A percentile compares a stretch with the other conserved stretches of the same genome.
Conservation (phyloP, 2,888 invertebrate genomes). For the Piscicola geometra region DNA sequence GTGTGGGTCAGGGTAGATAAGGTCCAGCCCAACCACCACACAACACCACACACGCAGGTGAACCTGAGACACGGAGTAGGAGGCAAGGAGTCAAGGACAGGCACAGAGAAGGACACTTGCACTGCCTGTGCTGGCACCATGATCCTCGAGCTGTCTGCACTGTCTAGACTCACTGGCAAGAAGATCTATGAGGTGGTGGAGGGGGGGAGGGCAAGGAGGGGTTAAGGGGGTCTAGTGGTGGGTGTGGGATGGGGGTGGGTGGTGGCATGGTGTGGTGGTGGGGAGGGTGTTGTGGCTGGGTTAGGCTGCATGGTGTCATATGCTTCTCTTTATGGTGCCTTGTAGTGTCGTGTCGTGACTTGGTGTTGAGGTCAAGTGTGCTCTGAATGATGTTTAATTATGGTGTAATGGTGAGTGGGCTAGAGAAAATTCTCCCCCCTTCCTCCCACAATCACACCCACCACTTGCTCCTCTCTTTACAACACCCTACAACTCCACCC, state of each 20-base stretch:
- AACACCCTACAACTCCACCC: not conserved
- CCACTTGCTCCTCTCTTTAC: no score
- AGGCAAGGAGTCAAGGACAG: conserved; percentile 43
- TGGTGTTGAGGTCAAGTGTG: no score
- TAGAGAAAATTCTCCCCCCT: no score
- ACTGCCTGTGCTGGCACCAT: conserved; percentile 98
- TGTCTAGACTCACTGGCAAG: conserved; percentile 83
- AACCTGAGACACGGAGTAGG: conserved; percentile 67
- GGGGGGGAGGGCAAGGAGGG: not conserved
- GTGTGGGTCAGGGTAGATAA: no score
- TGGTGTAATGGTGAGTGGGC: no score
- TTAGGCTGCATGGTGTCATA: no score
- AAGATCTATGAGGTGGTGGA: conserved; percentile 72
- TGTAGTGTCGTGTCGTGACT: no score
- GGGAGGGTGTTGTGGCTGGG: not conserved
- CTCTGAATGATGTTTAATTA: no score
- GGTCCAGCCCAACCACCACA: no score
- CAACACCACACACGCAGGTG: no score
- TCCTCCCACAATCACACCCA: no score
- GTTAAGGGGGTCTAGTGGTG: not conserved
- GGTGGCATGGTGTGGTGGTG: not conserved
- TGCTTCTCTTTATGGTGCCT: no score
- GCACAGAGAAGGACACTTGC: conserved; percentile 70
- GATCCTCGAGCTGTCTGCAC: conserved; percentile 91
- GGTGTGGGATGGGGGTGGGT: not conserved